Evolutionary conservation across 2,888 invertebrate species (phyloP).

Genomic region (Allygus modestus): DNA sequence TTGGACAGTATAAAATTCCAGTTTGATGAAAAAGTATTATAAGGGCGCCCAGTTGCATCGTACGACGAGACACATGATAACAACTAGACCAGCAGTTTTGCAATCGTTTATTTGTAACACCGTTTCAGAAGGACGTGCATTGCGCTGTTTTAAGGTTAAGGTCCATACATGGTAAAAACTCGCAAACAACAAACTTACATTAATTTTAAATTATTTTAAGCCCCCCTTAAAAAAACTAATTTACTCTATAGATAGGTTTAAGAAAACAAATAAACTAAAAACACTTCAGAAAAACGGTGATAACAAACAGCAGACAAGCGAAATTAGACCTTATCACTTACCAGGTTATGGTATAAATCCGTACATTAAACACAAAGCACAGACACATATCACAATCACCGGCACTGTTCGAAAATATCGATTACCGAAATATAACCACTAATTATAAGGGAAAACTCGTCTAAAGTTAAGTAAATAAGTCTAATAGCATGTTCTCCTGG

Average conservation of each 20-base stretch:
- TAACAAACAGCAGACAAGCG: slow-evolving; percentile 56
- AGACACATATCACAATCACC: slow-evolving; percentile 27
- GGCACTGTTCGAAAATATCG: background rate
- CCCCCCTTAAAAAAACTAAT: background rate
- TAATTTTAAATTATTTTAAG: too few species aligned
- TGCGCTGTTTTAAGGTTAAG: background rate
- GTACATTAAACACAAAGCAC: background rate
- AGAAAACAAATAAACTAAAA: background rate
- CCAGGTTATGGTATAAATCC: slow-evolving; percentile 46
- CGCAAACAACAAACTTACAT: background rate
- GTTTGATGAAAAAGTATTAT: background rate
- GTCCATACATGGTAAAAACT: background rate
- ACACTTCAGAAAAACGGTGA: slow-evolving; percentile 27
- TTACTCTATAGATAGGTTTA: background rate
- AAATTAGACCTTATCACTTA: slow-evolving; percentile 63
- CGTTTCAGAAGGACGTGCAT: background rate
- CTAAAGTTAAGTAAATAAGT: slow-evolving; percentile 41
- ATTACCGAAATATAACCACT: background rate
- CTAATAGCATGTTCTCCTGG: slow-evolving; percentile 11
- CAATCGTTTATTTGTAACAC: background rate
- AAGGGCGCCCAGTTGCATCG: slow-evolving; percentile 18
- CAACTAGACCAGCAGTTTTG: slow-evolving; percentile 22
- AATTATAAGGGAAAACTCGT: background rate
- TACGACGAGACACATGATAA: slow-evolving; percentile 15
- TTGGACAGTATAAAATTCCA: slow-evolving; percentile 3